Evolutionary conservation across 2,113 vertebrate genomes (phyloP).

Genomic region (crab-eating macaque (Macaca fascicularis)): DNA sequence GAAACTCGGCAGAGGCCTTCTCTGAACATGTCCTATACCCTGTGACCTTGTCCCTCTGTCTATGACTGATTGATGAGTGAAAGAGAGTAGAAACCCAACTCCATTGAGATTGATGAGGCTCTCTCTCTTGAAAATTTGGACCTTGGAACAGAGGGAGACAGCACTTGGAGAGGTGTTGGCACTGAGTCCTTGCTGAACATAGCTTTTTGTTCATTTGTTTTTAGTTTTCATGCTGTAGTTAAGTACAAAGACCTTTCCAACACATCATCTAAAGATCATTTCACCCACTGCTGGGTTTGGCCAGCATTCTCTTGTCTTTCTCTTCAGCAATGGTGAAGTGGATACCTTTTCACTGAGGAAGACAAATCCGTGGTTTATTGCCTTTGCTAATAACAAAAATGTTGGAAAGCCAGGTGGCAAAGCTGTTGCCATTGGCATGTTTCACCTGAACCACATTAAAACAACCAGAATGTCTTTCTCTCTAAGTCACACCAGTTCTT

Average conservation of each 20-base stretch:
- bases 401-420: neutral
- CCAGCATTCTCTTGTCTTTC: neutral
- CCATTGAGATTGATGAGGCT: neutral
- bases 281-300: neutral
- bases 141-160: neutral
- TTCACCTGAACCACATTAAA: neutral
- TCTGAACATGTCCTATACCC: neutral
- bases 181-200: neutral
- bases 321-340: neutral
- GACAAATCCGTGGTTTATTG: neutral
- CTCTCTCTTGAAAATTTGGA: neutral
- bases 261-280: neutral
- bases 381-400: neutral
- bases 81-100: neutral
- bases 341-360: neutral
- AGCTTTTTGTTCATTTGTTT: neutral
- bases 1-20: neutral
- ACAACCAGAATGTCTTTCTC: neutral
- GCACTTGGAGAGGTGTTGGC: neutral
- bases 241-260: neutral
- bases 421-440: neutral
- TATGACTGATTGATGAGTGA: neutral
- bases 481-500: neutral
- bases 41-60: neutral
- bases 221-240: neutral